phyloP scores from a whole-genome alignment of 2,797 vertebrate genomes.

The Eulemur coronatus region DNA sequence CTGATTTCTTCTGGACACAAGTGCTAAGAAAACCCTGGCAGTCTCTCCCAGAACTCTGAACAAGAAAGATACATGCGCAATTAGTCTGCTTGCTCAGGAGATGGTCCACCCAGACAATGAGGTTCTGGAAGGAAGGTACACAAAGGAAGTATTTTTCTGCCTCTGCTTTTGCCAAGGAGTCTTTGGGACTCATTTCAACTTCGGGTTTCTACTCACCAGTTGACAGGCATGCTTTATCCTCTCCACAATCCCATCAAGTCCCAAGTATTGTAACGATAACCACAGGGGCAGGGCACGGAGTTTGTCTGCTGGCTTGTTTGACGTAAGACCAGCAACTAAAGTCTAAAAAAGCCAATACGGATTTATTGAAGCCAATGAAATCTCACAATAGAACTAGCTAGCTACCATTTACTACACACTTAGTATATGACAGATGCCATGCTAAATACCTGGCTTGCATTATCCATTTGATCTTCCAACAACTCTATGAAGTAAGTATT shows the following conservation, averaged over 20 bases:
- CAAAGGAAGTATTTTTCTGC: neutral
- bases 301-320: slow-evolving; percentile 93
- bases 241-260: slow-evolving; percentile 93
- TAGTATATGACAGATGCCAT: neutral
- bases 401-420: neutral
- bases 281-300: slow-evolving; percentile 95
- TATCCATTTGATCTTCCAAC: neutral
- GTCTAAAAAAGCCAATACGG: slow-evolving; percentile 84
- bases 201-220: slow-evolving; percentile 87
- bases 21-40: neutral
- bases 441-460: neutral
- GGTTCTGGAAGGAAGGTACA: neutral
- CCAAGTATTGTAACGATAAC: slow-evolving; percentile 96
- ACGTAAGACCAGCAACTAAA: slow-evolving; percentile 94
- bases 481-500: neutral
- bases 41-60: neutral
- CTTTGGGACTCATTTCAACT: neutral
- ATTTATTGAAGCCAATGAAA: neutral
- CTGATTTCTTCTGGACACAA: neutral
- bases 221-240: slow-evolving; percentile 91
- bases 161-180: neutral
- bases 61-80: neutral
- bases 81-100: neutral
- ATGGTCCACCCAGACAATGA: neutral
- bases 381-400: neutral